Evolutionary conservation across 2,888 invertebrate species (phyloP).

Genomic region (Cancer borealis): DNA sequence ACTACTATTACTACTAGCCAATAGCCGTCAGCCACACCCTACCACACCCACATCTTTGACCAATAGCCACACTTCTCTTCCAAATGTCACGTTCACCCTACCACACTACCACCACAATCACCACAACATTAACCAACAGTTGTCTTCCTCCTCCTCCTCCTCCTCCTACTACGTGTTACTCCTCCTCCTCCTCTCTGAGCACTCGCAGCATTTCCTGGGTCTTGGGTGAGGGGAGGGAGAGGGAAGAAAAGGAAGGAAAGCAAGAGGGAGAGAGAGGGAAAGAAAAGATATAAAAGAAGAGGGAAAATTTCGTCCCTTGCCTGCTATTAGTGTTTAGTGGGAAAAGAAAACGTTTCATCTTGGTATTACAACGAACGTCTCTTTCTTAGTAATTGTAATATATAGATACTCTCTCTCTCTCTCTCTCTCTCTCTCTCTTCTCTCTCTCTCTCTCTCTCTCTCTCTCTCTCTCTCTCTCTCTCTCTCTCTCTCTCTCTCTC

Average conservation of each 20-base stretch:
- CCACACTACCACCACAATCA: not conserved
- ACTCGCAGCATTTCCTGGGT: not conserved
- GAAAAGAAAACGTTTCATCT: not conserved
- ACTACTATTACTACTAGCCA: not conserved
- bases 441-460: constrained; percentile 8
- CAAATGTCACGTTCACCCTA: too few species aligned
- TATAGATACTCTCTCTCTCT: not conserved
- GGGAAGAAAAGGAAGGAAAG: not conserved
- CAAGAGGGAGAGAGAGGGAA: not conserved
- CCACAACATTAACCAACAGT: not conserved
- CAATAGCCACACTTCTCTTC: too few species aligned
- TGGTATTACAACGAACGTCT: not conserved
- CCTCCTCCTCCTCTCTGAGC: not conserved
- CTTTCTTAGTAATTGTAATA: not conserved
- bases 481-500: constrained; percentile 32
- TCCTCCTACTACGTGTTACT: not conserved
- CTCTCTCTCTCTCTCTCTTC: constrained; percentile 11
- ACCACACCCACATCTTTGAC: too few species aligned
- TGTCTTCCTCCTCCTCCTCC: not conserved
- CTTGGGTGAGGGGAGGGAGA: not conserved
- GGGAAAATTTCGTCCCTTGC: not conserved
- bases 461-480: constrained; percentile 9
- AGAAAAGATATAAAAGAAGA: not conserved
- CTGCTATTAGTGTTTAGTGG: too few species aligned
- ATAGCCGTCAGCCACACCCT: not conserved